A percentile compares a stretch with the other conserved stretches of the same genome.
Conservation (phyloP, 35 echinoderm and acorn worm species). For the Ophiothrix spiculata region DNA sequence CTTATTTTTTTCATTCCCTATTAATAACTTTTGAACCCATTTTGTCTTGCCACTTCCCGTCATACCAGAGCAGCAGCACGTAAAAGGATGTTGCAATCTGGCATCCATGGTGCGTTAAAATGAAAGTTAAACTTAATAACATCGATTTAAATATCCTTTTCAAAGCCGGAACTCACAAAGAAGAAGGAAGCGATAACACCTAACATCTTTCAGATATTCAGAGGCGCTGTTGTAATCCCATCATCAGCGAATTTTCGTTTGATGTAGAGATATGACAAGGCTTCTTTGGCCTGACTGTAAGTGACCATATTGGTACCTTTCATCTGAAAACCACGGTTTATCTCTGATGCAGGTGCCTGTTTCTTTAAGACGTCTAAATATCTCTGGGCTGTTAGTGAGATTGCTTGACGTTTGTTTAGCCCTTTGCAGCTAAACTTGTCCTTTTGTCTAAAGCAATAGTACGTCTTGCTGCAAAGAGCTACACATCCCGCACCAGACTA, state of each 20-base stretch:
- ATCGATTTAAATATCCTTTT: too few species aligned
- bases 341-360: not conserved
- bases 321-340: slow-evolving; percentile 36
- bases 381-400: slow-evolving; percentile 8
- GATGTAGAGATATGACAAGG: slow-evolving; percentile 57
- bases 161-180: too few species aligned
- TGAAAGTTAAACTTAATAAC: too few species aligned
- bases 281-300: slow-evolving; percentile 42
- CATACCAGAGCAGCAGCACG: not conserved
- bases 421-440: slow-evolving; percentile 52
- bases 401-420: not conserved
- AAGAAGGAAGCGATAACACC: too few species aligned
- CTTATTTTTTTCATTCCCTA: slow-evolving; percentile 1
- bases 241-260: slow-evolving; percentile 44
- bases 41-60: slow-evolving; percentile 52
- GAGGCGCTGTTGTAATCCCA: slow-evolving; percentile 29
- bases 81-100: slow-evolving; percentile 24
- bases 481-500: slow-evolving; percentile 51
- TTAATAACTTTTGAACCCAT: slow-evolving; percentile 35
- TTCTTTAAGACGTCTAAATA: slow-evolving; percentile 37
- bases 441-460: slow-evolving; percentile 46
- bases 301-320: slow-evolving; percentile 35
- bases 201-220: slow-evolving; percentile 45
- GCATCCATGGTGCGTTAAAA: slow-evolving; percentile 25
- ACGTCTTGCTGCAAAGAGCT: slow-evolving; percentile 33